Evolutionary conservation across 2,797 vertebrate species (phyloP).

Genomic region (Myripristis jacobus): DNA sequence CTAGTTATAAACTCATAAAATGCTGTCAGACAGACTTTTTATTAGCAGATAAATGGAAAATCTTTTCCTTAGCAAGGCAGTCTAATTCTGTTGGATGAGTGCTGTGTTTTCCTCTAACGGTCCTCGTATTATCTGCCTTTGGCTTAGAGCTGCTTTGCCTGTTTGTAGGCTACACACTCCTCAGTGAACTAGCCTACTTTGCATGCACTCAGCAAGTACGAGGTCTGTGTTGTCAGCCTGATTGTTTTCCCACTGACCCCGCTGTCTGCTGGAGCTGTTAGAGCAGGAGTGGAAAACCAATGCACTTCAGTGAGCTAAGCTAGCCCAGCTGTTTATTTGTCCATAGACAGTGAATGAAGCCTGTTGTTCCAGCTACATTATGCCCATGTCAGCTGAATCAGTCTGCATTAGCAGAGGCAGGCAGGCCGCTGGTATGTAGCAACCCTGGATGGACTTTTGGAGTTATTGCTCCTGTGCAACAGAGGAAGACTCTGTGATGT

Average conservation of each 20-base stretch:
- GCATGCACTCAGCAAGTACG: conserved; percentile 53
- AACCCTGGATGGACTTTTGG: conserved; percentile 41
- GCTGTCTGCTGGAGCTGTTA: conserved; percentile 29
- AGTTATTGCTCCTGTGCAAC: conserved; percentile 16
- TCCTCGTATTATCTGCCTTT: conserved; percentile 1
- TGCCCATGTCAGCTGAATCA: conserved; percentile 62
- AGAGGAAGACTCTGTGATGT: conserved; percentile 9
- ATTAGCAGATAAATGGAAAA: not conserved
- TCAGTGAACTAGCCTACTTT: conserved; percentile 49
- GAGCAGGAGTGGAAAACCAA: conserved; percentile 6
- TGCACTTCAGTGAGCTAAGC: conserved; percentile 37
- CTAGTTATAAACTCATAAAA: too few species aligned
- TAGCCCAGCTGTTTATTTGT: conserved; percentile 56
- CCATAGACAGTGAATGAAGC: conserved; percentile 49
- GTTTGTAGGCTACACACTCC: conserved; percentile 18
- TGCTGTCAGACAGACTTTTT: too few species aligned
- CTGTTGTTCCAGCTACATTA: conserved; percentile 48
- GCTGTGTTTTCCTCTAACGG: conserved; percentile 21
- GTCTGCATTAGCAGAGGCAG: conserved; percentile 40
- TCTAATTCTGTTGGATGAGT: conserved; percentile 4
- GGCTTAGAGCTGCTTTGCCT: conserved; percentile 17
- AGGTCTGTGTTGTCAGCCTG: conserved; percentile 17
- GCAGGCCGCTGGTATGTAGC: conserved; percentile 42
- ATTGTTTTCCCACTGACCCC: conserved; percentile 40
- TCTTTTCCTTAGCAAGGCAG: too few species aligned